Evolutionary conservation across 2,113 vertebrate species (phyloP), one percentile per base, ranked within the genome.

Genomic region (Rhinopomastus cyanomelas): DNA sequence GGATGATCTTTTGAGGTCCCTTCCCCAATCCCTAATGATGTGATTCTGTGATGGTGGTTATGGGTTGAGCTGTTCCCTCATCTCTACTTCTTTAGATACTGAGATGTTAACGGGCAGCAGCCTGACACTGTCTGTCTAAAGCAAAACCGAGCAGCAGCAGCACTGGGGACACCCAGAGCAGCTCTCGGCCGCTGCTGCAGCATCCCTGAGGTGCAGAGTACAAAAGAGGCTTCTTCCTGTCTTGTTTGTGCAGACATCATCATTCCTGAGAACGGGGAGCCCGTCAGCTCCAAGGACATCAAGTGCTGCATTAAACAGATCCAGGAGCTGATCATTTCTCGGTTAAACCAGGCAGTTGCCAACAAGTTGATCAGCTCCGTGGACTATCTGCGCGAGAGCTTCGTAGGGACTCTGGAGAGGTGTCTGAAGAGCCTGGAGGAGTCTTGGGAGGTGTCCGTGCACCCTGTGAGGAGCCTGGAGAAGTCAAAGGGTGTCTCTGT

Each of bases 361-460:
- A 99, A 99, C 84, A 99, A 99, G 73, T 95, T 99, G 7, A 99
- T 98, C 96, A 99, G 98, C 92, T 99, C 99, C 0, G 99, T 99
- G 96, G 98, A 99, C 94, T 99, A 99, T 46, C 97, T 99, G 61
- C 96, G 99, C 3, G 99, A 99, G 96, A 99, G 99, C 97, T 99
- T 99, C 7, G 99, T 99, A 2, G 99, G 99, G 22, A 99, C 99
- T 1, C 97, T 99, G 88, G 99, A 99, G 90, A 96, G 99, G 37
- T 99, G 99, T 85, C 98, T 99, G 20, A 97, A 96, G 96, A 99
- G 99, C 96, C 96, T 99, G 88, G 99, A 99, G 96, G 99, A 98
- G 93, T 99, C 98, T 37, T 97, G 97, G 95, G 99, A 98, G 65
- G 95, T 97, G 53, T 96, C 97, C 76, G 34, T 97, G 90, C 78